phyloP scores from a whole-genome alignment of 2,888 invertebrate genomes.

The Lottia scabra region DNA sequence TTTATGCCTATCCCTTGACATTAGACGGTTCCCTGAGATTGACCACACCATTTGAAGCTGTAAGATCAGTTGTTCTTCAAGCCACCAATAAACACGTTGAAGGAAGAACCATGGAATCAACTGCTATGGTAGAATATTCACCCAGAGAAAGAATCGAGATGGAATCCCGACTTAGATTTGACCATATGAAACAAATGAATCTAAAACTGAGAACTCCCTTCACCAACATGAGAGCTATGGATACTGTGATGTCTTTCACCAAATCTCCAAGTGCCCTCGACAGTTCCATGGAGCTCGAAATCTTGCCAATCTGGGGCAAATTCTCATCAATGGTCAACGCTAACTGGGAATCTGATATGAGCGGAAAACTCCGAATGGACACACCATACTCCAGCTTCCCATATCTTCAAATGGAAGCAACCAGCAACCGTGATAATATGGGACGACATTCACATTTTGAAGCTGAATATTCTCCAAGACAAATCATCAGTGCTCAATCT shows the following conservation, averaged over 20 bases:
- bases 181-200: conserved; percentile 14
- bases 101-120: conserved; percentile 20
- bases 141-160: conserved; percentile 18
- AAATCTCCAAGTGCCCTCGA: conserved; percentile 17
- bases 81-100: conserved; percentile 25
- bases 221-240: conserved; percentile 16
- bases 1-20: conserved; percentile 13
- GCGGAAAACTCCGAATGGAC: conserved; percentile 33
- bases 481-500: conserved; percentile 21
- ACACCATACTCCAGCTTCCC: conserved; percentile 37
- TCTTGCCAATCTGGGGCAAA: conserved; percentile 30
- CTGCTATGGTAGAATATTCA: conserved; percentile 24
- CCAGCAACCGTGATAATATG: conserved; percentile 20
- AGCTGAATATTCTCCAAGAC: conserved; percentile 27
- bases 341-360: conserved; percentile 24
- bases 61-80: conserved; percentile 22
- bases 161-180: conserved; percentile 4
- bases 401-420: conserved; percentile 31
- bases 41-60: conserved; percentile 26
- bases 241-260: conserved; percentile 23
- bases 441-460: conserved; percentile 23
- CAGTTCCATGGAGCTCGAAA: conserved; percentile 33
- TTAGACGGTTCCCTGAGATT: conserved; percentile 28
- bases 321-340: conserved; percentile 26
- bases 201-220: conserved; percentile 26